phyloP scores from a whole-genome alignment of 2,113 vertebrate genomes.

The Cepphus grylle region DNA sequence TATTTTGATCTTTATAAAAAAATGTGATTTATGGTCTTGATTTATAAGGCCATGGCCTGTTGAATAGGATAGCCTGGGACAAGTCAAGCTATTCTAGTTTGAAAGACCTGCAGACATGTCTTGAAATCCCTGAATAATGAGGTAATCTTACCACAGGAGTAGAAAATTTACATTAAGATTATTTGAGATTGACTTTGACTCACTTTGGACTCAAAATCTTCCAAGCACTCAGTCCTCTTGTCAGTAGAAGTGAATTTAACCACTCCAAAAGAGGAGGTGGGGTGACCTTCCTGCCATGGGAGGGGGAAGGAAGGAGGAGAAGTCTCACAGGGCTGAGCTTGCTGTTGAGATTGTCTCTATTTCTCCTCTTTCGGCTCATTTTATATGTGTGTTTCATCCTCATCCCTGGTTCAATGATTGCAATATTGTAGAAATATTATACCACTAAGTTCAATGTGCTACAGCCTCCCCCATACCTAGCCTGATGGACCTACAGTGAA shows the following conservation, averaged over 20 bases:
- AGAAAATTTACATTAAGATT: slow-evolving; percentile 55
- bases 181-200: slow-evolving; percentile 21
- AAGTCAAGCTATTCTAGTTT: background rate
- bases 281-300: background rate
- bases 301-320: background rate
- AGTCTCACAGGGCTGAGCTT: background rate
- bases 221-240: background rate
- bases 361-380: background rate
- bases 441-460: background rate
- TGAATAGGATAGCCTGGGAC: background rate
- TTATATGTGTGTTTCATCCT: background rate
- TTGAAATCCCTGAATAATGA: slow-evolving; percentile 39
- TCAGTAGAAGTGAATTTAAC: background rate
- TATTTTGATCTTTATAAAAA: background rate
- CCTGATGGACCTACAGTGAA: background rate
- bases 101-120: background rate
- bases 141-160: background rate
- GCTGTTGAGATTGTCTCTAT: background rate
- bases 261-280: background rate
- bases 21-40: background rate
- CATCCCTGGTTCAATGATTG: background rate
- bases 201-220: background rate
- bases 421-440: background rate
- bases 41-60: background rate
- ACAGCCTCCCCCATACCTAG: background rate